Percentiles rank a stretch among this genome's conserved stretches.
Evolutionary conservation across 2,797 vertebrate species (phyloP).

Genomic region (Sebastiscus tertius): DNA sequence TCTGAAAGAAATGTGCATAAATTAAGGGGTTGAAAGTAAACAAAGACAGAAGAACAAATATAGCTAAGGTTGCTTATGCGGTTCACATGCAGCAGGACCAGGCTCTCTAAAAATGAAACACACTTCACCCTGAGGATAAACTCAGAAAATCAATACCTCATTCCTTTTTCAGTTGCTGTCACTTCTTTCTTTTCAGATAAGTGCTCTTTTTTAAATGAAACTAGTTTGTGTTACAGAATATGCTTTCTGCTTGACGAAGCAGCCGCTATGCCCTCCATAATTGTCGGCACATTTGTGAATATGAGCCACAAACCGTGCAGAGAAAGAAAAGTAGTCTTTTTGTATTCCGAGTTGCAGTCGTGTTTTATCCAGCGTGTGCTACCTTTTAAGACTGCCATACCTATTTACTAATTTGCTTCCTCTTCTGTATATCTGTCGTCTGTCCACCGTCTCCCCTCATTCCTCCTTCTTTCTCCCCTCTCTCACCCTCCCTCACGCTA

Average conservation of each 20-base stretch:
- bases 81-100: background rate
- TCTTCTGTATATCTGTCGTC: background rate
- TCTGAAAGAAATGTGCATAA: background rate
- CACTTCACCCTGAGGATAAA: background rate
- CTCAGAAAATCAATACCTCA: constrained; percentile 32
- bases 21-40: background rate
- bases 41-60: background rate
- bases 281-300: background rate
- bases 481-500: constrained; percentile 17
- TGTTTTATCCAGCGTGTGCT: background rate
- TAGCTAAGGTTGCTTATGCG: background rate
- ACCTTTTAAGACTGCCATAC: background rate
- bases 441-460: background rate
- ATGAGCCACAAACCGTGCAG: background rate
- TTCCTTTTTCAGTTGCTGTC: background rate
- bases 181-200: background rate
- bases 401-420: background rate
- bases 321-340: background rate
- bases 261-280: background rate
- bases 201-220: background rate
- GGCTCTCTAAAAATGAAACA: constrained; percentile 2
- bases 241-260: background rate
- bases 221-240: background rate
- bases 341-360: background rate
- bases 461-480: background rate